These are phyloP conservation scores for Brachionus calyciflorus DNA, from an alignment of 1,140 invertebrate genomes.

Conservation along the genomic window DNA sequence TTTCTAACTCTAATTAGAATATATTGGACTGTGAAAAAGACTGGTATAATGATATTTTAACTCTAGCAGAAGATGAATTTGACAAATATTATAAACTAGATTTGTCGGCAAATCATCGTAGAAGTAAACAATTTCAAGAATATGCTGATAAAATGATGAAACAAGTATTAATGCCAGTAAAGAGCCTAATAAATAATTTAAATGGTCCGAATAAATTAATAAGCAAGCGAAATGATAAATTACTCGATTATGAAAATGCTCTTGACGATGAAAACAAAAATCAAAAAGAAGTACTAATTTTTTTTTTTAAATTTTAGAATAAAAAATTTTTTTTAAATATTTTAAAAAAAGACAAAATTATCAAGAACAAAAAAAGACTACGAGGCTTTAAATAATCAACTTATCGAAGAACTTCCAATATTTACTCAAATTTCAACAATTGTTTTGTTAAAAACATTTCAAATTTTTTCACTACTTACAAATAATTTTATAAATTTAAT, in stretches of 20 bases:
- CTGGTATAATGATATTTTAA: background rate
- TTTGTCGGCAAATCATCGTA: background rate
- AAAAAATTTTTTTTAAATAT: too few relatives aligned
- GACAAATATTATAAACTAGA: background rate
- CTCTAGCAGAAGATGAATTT: constrained; percentile 17
- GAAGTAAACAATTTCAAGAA: background rate
- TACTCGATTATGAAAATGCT: constrained; percentile 31
- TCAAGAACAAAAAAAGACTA: constrained; percentile 5
- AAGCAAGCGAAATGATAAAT: constrained; percentile 22
- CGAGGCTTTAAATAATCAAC: constrained; percentile 16
- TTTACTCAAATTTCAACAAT: background rate
- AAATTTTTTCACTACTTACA: constrained; percentile 4
- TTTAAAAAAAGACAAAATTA: background rate
- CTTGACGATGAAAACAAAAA: background rate
- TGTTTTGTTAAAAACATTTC: background rate
- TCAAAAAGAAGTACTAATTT: constrained; percentile 3
- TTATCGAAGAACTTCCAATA: constrained; percentile 37
- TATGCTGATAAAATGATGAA: background rate
- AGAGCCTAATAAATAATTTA: background rate
- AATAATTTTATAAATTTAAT: background rate
- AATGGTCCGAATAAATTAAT: constrained; percentile 27
- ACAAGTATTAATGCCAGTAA: constrained; percentile 6
- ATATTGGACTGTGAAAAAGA: constrained; percentile 28
- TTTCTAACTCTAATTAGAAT: background rate
- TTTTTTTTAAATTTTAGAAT: background rate